Evolutionary conservation across 2,113 vertebrate species (phyloP), one percentile per base, ranked within the genome.

Genomic region (Passer montanus): DNA sequence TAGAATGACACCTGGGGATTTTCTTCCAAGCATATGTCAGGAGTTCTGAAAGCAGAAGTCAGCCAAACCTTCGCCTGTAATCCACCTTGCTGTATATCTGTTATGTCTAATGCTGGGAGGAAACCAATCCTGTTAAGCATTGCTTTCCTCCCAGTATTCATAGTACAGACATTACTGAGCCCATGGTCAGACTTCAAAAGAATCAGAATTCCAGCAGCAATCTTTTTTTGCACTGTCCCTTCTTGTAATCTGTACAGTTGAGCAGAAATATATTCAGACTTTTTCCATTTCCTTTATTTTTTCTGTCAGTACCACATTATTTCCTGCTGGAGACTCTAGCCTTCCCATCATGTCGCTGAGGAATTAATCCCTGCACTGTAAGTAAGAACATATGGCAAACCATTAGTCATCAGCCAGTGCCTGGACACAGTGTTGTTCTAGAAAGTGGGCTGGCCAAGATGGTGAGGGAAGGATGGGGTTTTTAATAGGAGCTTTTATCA

Each of bases 211-310:
- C 41, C 63, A 49, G 63, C 5, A 11, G 50, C 50, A 83, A 43
- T 24, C 55, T 87, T 60, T 78, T 85, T 55, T 89, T 41, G 24
- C 3, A 0, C 55, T 89, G 52, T 88, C 81, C 49, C 16, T 80
- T 88, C 58, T 84, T 46, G 49, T 77, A 70, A 58, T 66, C 46
- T 83, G 74, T 89, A 41, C 39, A 39, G 18, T 44, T 3, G 4
- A 93, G 33, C 47, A 94, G 83, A 84, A 95, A 93, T 91, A 41
- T 19, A 55, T 67, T 79, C 68, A 47, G 85, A 87, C 33, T 74
- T 93, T 16, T 86, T 21, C 77, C n/a, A 60, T 87, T 94, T 87
- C 89, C 52, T 84, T 70, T 60, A 35, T 81, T 79, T 74, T 74
- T 80, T 82, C 68, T 95, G 63, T 82, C 63, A 77, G 55, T 77